Evolutionary conservation across 2,113 vertebrate genomes (phyloP).

Genomic region (Calyptomena viridis): DNA sequence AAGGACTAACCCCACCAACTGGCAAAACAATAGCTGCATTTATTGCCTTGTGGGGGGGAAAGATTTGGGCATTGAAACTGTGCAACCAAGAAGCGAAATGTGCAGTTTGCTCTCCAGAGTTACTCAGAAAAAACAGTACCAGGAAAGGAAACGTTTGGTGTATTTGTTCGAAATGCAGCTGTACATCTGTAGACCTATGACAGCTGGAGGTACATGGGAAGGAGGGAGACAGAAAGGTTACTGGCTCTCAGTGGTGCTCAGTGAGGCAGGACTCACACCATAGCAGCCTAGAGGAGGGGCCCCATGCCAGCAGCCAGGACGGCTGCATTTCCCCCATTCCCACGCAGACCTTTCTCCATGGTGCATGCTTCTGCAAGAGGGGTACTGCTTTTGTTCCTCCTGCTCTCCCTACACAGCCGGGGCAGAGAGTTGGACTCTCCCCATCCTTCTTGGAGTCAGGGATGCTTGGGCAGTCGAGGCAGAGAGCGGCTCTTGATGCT

Average conservation of each 20-base stretch:
- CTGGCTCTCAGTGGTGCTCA: background rate
- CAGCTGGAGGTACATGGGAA: background rate
- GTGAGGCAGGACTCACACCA: background rate
- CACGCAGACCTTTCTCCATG: accelerated
- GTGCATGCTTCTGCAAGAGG: accelerated
- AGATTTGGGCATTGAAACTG: background rate
- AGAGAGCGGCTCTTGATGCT: accelerated
- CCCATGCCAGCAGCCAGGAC: background rate
- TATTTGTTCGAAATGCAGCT: background rate
- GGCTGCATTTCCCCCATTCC: background rate
- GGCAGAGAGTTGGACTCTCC: background rate
- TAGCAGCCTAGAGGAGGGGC: background rate
- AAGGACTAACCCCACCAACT: background rate
- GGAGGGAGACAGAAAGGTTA: background rate
- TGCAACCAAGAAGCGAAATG: background rate
- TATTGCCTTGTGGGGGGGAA: background rate
- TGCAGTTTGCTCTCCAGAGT: background rate
- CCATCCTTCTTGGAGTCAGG: background rate
- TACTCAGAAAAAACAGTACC: background rate
- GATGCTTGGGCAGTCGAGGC: background rate
- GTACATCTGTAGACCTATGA: accelerated
- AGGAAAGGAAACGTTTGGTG: accelerated
- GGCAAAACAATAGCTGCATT: background rate
- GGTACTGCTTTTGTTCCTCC: background rate
- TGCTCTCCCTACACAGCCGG: accelerated